Percentiles rank a stretch among this genome's conserved stretches.
Conservation (phyloP, 2,888 invertebrate species). For the Dynastes grantii region DNA sequence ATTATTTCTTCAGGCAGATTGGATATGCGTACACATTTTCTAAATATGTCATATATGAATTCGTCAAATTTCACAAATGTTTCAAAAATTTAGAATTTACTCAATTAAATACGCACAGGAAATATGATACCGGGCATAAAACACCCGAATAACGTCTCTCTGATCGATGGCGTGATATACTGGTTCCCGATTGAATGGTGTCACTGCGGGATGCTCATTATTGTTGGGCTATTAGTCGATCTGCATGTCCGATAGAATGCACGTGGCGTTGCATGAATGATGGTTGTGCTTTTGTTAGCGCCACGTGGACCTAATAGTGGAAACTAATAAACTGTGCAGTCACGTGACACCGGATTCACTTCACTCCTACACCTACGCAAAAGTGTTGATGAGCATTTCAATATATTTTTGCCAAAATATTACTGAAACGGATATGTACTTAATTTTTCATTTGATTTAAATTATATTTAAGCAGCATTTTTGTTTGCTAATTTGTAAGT, state of each 20-base stretch:
- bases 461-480: too few species aligned
- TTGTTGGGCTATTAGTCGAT: constrained; percentile 51
- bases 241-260: constrained; percentile 49
- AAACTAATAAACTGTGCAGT: constrained; percentile 38
- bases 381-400: not conserved
- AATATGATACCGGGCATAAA: not conserved
- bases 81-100: not conserved
- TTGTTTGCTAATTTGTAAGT: too few species aligned
- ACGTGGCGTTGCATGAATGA: constrained; percentile 49
- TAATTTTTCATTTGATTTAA: too few species aligned
- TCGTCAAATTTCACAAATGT: not conserved
- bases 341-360: constrained; percentile 12
- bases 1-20: too few species aligned
- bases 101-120: not conserved
- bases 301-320: constrained; percentile 43
- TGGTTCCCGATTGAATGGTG: not conserved
- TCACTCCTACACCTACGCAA: not conserved
- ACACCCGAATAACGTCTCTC: not conserved
- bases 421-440: not conserved
- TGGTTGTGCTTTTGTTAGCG: constrained; percentile 49
- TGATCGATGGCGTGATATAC: constrained; percentile 20
- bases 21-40: too few species aligned
- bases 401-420: not conserved
- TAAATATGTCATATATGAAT: too few species aligned
- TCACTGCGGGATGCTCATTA: constrained; percentile 41